Evolutionary conservation across 92 coral and sea anemone genomes (phyloP).

Genomic region (Meandrina meandrites): DNA sequence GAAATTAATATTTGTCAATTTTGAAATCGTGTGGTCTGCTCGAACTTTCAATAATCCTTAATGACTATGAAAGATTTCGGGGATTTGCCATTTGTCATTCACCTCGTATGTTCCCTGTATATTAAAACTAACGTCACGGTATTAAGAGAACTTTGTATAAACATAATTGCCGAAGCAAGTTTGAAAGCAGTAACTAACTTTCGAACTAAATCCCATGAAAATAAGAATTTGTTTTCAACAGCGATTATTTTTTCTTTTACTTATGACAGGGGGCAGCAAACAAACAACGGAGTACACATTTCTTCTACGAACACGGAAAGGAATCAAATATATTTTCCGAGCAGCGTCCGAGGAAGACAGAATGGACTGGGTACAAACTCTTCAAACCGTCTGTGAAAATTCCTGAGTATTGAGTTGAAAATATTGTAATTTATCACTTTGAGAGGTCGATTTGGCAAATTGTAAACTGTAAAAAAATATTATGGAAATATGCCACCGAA

Average conservation of each 20-base stretch:
- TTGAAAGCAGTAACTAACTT: too few species aligned
- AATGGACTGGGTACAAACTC: conserved; percentile 81
- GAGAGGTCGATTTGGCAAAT: neutral
- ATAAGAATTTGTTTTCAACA: too few species aligned
- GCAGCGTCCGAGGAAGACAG: conserved; percentile 90
- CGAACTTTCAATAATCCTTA: too few species aligned
- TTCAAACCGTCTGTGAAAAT: conserved; percentile 68
- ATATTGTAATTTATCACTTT: neutral
- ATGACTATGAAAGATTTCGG: too few species aligned
- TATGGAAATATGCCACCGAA: neutral
- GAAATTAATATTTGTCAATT: too few species aligned
- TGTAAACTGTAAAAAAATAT: neutral
- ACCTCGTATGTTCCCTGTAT: too few species aligned
- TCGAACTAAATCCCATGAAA: too few species aligned
- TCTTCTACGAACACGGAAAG: conserved; percentile 86
- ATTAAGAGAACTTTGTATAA: too few species aligned
- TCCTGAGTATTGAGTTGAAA: neutral
- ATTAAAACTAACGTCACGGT: too few species aligned
- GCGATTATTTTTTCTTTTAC: neutral
- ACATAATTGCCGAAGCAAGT: too few species aligned
- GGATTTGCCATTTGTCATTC: too few species aligned
- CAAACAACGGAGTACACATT: conserved; percentile 62
- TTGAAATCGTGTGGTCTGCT: too few species aligned
- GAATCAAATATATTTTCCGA: conserved; percentile 80
- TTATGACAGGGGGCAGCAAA: conserved; percentile 51